Evolutionary conservation across 2,888 invertebrate species (phyloP).

Genomic region (Heteromyza rotundicornis): DNA sequence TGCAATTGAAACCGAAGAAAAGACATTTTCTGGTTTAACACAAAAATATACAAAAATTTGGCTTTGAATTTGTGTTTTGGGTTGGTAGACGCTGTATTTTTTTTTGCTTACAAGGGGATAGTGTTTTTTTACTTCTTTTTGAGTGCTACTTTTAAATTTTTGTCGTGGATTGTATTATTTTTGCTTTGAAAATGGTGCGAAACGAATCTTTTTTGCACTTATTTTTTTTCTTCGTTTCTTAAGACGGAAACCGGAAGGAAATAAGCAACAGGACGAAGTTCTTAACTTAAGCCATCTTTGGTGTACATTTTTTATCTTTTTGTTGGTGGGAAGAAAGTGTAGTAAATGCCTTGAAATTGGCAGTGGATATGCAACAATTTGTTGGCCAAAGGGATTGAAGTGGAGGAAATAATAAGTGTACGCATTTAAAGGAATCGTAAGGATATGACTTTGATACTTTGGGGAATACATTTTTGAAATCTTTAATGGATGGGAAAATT

Average conservation of each 20-base stretch:
- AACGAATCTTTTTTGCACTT: neutral
- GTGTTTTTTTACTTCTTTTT: neutral
- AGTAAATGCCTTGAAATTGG: conserved; percentile 1
- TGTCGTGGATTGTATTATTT: neutral
- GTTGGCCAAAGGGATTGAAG: neutral
- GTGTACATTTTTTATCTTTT: neutral
- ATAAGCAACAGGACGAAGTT: conserved; percentile 20
- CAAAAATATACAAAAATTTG: conserved; percentile 35
- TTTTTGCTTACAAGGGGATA: neutral
- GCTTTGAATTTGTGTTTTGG: conserved; percentile 25
- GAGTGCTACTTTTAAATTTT: neutral
- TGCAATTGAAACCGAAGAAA: conserved; percentile 33
- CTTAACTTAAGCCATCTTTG: conserved; percentile 10
- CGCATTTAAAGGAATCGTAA: too few relatives aligned
- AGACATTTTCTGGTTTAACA: conserved; percentile 40
- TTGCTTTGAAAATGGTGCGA: conserved; percentile 2
- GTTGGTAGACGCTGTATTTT: conserved; percentile 2
- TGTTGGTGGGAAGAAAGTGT: neutral
- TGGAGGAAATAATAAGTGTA: neutral
- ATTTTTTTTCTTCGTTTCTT: conserved; percentile 5
- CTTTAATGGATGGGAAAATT: too few relatives aligned
- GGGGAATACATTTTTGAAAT: too few relatives aligned
- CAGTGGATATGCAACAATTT: neutral
- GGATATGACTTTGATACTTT: too few relatives aligned
- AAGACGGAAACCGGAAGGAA: conserved; percentile 25